Evolutionary conservation across 2,113 vertebrate genomes (phyloP), one percentile per base, ranked within the genome.

Genomic region (Neodontobutis hainanensis): DNA sequence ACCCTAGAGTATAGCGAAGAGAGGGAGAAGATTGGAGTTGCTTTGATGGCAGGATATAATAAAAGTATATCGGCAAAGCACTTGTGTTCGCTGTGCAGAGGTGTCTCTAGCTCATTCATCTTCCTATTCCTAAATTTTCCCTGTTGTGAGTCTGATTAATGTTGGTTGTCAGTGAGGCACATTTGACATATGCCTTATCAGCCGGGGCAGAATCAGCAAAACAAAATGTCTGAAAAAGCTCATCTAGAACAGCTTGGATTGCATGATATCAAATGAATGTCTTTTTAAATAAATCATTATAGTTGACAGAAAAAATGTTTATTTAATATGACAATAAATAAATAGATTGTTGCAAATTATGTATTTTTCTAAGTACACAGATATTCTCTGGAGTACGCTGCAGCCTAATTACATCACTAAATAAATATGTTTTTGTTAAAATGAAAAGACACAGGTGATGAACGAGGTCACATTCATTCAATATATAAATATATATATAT

Each of bases 11-110:
- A 1, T 4, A 40, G 16, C 69, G 45, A 59, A 19, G 32, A 45
- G 55, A 73, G 14, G 61, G 53, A 55, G 67, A 70, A 60, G 45
- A 80, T 50, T 70, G 45, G 43, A 65, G 58, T 2, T 5, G 66
- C 53, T 83, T 83, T 77, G 71, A 73, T 73, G 35, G 60, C 61
- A 47, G 60, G 55, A 42, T 40, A 70, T 48, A 70, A 69, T 57
- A 45, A 60, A 82, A 73, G 59, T 27, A 68, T 52, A 34, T n/a
- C 11, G 64, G 57, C 51, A 44, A 55, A 48, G 57, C 43, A 56
- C 57, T 47, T 64, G 35, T 43, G 56, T 15, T 34, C 7, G 34
- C 36, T 15, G 38, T 46, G 0, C n/a, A 66, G 61, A 61, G 50
- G 5, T 51, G 42, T 44, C 32, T 9, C 11, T 60, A 73, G 50